phyloP scores from a whole-genome alignment of 1,140 invertebrate species.

The Centruroides vittatus region DNA sequence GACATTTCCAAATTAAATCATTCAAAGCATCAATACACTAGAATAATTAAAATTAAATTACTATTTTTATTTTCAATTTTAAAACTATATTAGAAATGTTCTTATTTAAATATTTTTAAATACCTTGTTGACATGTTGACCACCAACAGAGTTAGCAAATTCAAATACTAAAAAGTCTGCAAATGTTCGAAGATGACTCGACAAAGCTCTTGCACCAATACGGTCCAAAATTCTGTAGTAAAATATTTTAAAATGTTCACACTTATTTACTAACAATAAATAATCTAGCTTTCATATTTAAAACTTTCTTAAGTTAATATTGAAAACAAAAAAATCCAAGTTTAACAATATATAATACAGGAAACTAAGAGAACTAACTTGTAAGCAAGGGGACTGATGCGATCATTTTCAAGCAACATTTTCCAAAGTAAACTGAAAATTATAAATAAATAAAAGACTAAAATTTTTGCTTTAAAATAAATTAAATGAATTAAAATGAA shows the following conservation, averaged over 20 bases:
- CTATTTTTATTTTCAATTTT: no score
- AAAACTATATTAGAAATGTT: no score
- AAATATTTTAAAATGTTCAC: constrained; percentile 8
- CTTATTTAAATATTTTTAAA: no score
- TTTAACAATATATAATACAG: no score
- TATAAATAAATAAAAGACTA: neutral
- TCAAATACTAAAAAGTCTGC: constrained; percentile 89
- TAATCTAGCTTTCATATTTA: neutral
- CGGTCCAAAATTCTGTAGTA: constrained; percentile 69
- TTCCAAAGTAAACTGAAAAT: constrained; percentile 68
- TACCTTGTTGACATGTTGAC: constrained; percentile 65
- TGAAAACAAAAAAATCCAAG: no score
- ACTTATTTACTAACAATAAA: constrained; percentile 4
- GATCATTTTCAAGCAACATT: constrained; percentile 85
- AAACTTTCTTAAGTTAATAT: no score
- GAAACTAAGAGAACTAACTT: constrained; percentile 45
- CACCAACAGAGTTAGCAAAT: constrained; percentile 67
- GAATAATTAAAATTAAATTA: neutral
- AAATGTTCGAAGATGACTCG: constrained; percentile 80
- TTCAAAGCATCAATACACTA: constrained; percentile 76
- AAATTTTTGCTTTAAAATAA: no score
- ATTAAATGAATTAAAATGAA: no score
- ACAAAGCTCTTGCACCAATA: constrained; percentile 77
- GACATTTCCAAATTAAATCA: constrained; percentile 94
- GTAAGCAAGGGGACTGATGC: constrained; percentile 82